Evolutionary conservation across 2,797 vertebrate species (phyloP), one percentile per base, ranked within the genome.

Genomic region (Spinibarbus caldwelli): DNA sequence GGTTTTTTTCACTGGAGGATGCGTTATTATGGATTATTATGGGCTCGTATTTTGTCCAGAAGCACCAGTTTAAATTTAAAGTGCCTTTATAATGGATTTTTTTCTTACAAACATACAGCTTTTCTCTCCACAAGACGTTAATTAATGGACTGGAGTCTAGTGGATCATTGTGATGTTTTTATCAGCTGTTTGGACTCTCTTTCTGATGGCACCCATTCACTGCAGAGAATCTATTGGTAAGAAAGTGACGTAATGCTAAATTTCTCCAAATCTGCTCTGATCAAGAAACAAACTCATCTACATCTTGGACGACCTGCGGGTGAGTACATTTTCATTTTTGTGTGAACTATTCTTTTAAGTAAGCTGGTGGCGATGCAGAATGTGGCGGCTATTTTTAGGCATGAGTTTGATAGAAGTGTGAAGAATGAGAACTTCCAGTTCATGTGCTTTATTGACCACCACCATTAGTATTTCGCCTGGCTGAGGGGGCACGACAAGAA

Each of bases 401-500:
- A 87, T 73, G 83, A 91, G 90, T 89, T 91, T 92, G 91, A 87
- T 87, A 43, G 89, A 86, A 79, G 83, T 88, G 90, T 87, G 86
- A 90, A 52, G 88, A 82, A 88, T 90, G 89, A 93, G 92, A 93
- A 94, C 92, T 93, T 94, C 91, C 92, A 93, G 92, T 93, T 93
- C 90, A 91, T 92, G 91, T 85, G 88, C 92, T 90, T 94, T 95
- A 95, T 95, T 95, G 94, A 96, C 93, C 94, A 93, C 86, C 90
- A 90, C 93, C 93, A 95, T 96, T 95, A 95, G 94, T 93, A 93
- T 94, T 95, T 94, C 85, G 79, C 90, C 90, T 76, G 90, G 93
- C 93, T 93, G 92, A 94, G 92, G 88, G 91, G 81, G 89, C 80
- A 86, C 92, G 94, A 94, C 94, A 94, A 92, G 90, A 95, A 95